A percentile compares a stretch with the other conserved stretches of the same genome.
Conservation (phyloP, 2,113 vertebrate species). For the Lophura nycthemera region DNA sequence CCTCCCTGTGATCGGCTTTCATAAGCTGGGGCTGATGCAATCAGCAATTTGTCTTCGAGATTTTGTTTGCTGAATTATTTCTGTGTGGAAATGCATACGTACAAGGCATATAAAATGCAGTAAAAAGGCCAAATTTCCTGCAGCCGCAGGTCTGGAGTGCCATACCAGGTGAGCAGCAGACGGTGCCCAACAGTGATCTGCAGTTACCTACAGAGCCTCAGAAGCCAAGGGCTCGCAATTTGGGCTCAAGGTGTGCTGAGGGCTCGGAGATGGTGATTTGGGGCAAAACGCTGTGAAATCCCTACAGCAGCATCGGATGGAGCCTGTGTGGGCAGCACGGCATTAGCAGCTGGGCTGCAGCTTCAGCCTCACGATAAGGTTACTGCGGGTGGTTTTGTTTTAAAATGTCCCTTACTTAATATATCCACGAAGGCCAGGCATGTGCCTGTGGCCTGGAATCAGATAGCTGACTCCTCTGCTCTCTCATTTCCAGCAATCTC, state of each 20-base stretch:
- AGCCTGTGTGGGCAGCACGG: constrained; percentile 46
- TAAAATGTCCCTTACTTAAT: constrained; percentile 77
- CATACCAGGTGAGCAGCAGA: background rate
- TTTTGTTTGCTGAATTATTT: constrained; percentile 40
- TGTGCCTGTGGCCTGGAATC: constrained; percentile 72
- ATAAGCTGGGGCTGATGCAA: constrained; percentile 51
- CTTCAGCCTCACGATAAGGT: constrained; percentile 65
- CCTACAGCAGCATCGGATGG: background rate
- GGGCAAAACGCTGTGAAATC: background rate
- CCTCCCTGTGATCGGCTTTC: constrained; percentile 58
- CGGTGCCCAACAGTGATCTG: background rate
- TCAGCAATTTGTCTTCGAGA: constrained; percentile 4
- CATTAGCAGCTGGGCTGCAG: constrained; percentile 54
- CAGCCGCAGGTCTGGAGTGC: background rate
- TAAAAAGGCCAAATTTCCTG: background rate
- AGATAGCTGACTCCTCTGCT: constrained; percentile 51
- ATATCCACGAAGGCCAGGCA: constrained; percentile 72
- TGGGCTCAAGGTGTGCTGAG: background rate
- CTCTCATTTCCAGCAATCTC: constrained; percentile 51
- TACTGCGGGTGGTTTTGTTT: constrained; percentile 72
- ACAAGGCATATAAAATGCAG: background rate
- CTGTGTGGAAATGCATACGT: background rate
- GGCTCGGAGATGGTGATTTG: background rate
- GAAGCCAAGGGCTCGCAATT: background rate
- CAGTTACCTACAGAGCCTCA: background rate